phyloP scores from a whole-genome alignment of 2,797 vertebrate genomes.

The Hyperoplus lanceolatus region DNA sequence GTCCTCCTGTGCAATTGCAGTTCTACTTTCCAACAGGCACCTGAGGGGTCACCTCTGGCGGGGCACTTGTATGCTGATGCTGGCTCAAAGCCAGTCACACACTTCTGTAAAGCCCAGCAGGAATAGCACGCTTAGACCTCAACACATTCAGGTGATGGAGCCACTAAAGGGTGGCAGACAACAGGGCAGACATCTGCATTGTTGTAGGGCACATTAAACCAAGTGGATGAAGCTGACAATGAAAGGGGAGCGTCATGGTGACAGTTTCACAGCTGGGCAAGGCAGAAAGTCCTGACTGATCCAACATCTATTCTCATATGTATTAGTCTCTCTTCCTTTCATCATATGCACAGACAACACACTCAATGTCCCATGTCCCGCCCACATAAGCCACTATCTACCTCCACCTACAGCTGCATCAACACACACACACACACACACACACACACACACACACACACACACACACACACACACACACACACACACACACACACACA shows the following conservation, averaged over 20 bases:
- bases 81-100: constrained; percentile 67
- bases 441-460: neutral
- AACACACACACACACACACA: constrained; percentile 2
- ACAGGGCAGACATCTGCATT: constrained; percentile 58
- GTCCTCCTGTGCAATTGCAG: constrained; percentile 70
- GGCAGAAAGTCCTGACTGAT: neutral
- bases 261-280: neutral
- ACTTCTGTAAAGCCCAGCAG: constrained; percentile 61
- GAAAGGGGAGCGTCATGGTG: constrained; percentile 7
- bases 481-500: constrained; percentile 17
- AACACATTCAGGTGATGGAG: constrained; percentile 55
- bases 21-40: constrained; percentile 60
- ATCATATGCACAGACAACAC: neutral
- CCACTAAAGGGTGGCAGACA: constrained; percentile 62
- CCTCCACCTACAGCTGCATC: constrained; percentile 31
- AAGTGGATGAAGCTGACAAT: constrained; percentile 6
- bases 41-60: constrained; percentile 72
- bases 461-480: constrained; percentile 9
- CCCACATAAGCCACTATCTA: constrained; percentile 17
- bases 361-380: constrained; percentile 29
- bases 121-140: constrained; percentile 67
- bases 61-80: constrained; percentile 53
- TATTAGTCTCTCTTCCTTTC: constrained; percentile 1
- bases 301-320: neutral
- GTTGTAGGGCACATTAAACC: constrained; percentile 32